Evolutionary conservation across 2,888 invertebrate genomes (phyloP), one percentile per base, ranked within the genome.

Genomic region (Cartodere bifasciata): DNA sequence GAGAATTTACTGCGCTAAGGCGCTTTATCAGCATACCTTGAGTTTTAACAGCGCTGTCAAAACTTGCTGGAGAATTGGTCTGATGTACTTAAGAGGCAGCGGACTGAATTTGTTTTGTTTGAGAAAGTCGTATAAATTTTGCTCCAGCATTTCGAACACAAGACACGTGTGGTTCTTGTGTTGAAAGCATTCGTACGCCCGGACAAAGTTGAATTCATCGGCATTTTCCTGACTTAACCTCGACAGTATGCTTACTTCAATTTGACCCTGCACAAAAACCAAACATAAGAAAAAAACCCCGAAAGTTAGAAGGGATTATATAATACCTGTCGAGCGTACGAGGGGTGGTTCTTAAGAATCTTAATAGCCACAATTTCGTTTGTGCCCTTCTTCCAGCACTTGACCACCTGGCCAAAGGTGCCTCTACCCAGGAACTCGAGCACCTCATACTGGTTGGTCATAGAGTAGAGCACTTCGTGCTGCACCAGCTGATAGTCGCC

Each of bases 331-430:
- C 98, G 80, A 45, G 97, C 97, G 69, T 99, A 99, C 50, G 95
- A 97, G 45, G 98, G 98, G 68, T 99, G 98, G 70, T 99, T 99
- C 70, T 99, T 99, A 38, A 99, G 71, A 60, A 99, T 99, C 72
- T 99, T 99, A 63, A 99, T 98, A 58, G 98, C 98, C 53, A 98
- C 97, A 58, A 99, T 97, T 66, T 99, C 97, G 61, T 94, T 98
- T 52, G 98, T 98, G 61, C 97, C 97, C 62, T 97, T 95, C 67
- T 99, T 98, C 97, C 98, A 98, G 66, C 98, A 99, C 69, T 99
- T 99, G 57, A 98, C 98, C 56, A 99, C 98, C 73, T 90, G 75
- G 44, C 97, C 97, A 67, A 98, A 98, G 47, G 97, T 98, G 53
- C 98, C 98, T 48, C 98, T 82, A 48, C 98, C 98, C 56, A 99